Base-by-base conservation (phyloP, 1,140 invertebrate species). In the Drosophila mojavensis region DNA sequence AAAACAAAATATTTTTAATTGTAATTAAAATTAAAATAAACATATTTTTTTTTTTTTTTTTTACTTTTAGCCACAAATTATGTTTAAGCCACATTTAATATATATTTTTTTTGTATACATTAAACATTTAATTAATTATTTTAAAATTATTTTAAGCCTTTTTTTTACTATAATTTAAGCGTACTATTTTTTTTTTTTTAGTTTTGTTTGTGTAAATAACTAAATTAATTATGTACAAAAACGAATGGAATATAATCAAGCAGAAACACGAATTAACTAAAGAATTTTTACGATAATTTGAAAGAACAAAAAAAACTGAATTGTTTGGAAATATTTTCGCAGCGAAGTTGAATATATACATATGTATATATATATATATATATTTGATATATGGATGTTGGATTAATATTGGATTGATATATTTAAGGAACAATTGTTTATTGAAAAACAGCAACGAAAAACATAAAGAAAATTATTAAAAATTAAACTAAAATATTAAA, bases 21-120 rank as follows among this genome's bases (percentile, higher is more conserved):
- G 45, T 45, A 64, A n/a, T 50, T 63, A 62, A 28, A 54, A 11
- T 39, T 20, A 36, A 28, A 20, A 69, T 10, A 47, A 53, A 48
- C 39, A 39, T 68, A 61, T 36, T n/a, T 63, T 51, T 69, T 81
- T 80, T 84, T n/a, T n/a, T n/a, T n/a, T 85, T 78, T 81, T 75
- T 70, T 15, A 7, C 28, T 66, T 65, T 11, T 75, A 85, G 67
- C 59, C 70, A 86, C 83, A 86, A 86, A 86, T 82, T 88, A 77
- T 15, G 5, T 58, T 17, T 83, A 68, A 74, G 55, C 10, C 48
- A 17, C 48, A 60, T 45, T 73, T 56, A 30, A 15, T 20, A 15
- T 30, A 15, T 20, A 20, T 43, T 61, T 64, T 74, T 69, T 75
- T 70, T 64, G 43, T 15, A 60, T 61, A 60, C 20, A 39, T 10